phyloP scores from a whole-genome alignment of 2,113 vertebrate genomes.

The Thalassarche chlororhynchos region DNA sequence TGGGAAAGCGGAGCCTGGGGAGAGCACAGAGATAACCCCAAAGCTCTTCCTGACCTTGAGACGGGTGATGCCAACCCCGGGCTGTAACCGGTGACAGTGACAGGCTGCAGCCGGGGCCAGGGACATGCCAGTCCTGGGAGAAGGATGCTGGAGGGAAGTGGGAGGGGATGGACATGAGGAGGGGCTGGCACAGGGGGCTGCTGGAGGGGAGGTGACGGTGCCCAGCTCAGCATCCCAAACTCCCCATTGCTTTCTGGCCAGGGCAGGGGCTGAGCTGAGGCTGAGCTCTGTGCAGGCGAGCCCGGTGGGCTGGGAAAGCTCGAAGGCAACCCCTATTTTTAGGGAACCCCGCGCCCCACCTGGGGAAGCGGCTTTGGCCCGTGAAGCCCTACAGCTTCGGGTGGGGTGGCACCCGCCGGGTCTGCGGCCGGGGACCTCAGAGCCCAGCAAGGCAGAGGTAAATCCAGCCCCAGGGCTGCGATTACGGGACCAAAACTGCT shows the following conservation, averaged over 20 bases:
- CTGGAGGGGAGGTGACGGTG: neutral
- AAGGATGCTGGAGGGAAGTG: neutral
- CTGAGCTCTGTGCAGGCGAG: neutral
- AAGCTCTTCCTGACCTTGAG: neutral
- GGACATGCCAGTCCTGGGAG: neutral
- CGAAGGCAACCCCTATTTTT: rapidly evolving
- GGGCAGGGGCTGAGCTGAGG: neutral
- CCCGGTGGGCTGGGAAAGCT: rapidly evolving
- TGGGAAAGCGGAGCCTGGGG: neutral
- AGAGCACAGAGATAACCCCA: neutral
- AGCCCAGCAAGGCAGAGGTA: rapidly evolving
- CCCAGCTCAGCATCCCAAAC: neutral
- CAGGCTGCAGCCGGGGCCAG: neutral
- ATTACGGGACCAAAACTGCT: neutral
- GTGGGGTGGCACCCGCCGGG: neutral
- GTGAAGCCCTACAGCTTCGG: neutral
- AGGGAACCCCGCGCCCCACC: neutral
- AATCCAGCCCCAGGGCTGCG: neutral
- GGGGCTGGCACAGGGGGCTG: too few species aligned
- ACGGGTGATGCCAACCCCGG: rapidly evolving
- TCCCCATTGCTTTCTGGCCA: neutral
- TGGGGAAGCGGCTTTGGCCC: neutral
- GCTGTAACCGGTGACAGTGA: neutral
- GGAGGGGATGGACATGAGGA: neutral
- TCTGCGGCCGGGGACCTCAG: neutral